Conservation (phyloP, 2,888 invertebrate genomes). For the Scotopteryx bipunctaria region DNA sequence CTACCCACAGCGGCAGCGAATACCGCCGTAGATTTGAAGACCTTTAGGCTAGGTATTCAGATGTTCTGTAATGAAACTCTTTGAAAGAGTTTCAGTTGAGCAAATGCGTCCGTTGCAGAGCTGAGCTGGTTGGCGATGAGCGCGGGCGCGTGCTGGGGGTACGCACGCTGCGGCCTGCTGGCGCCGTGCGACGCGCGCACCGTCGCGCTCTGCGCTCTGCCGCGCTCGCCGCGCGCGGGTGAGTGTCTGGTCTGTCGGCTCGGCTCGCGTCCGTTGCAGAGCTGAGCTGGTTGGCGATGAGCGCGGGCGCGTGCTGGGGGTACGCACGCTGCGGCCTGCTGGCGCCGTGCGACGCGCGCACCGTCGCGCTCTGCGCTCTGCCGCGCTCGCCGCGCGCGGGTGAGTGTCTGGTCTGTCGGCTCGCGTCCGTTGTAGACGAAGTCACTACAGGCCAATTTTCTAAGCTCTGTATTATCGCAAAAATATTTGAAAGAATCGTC, state of each 20-base stretch:
- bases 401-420: slow-evolving; percentile 21
- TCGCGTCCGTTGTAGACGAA: slow-evolving; percentile 36
- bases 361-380: slow-evolving; percentile 45
- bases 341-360: slow-evolving; percentile 43
- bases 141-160: slow-evolving; percentile 48
- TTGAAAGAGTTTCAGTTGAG: too few species aligned
- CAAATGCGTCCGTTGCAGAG: slow-evolving; percentile 37
- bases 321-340: slow-evolving; percentile 55
- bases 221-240: slow-evolving; percentile 3
- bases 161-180: slow-evolving; percentile 53
- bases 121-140: slow-evolving; percentile 45
- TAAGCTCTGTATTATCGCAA: too few species aligned
- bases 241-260: neutral
- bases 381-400: slow-evolving; percentile 3
- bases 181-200: slow-evolving; percentile 45
- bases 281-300: slow-evolving; percentile 44
- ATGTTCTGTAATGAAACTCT: too few species aligned
- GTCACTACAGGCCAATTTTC: too few species aligned
- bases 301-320: slow-evolving; percentile 47
- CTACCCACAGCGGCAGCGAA: too few species aligned
- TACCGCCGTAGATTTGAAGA: too few species aligned
- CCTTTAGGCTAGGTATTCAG: too few species aligned
- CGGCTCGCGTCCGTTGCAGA: slow-evolving; percentile 31
- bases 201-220: slow-evolving; percentile 44
- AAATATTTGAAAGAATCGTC: too few species aligned